Percentiles rank a stretch among this genome's conserved stretches.
These are phyloP conservation scores for Toxotes jaculatrix DNA, from an alignment of 2,113 vertebrate species.

Conservation along the genomic window DNA sequence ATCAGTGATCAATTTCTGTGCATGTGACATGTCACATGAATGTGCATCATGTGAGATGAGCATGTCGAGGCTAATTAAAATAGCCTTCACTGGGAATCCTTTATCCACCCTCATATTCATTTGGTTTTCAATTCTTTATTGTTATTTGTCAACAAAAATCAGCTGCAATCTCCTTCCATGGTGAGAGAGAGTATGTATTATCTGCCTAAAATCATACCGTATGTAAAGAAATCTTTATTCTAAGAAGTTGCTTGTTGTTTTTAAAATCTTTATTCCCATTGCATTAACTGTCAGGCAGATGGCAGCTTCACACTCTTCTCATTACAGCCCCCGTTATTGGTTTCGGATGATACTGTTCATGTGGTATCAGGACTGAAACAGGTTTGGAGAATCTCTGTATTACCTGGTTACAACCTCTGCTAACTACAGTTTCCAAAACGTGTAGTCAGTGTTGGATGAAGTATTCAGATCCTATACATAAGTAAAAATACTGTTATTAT, in stretches of 20 bases:
- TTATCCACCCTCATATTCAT: not conserved
- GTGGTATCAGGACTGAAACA: not conserved
- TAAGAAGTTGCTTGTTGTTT: not conserved
- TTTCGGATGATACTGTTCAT: not conserved
- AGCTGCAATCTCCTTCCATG: too few species aligned
- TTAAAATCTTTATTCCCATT: too few species aligned
- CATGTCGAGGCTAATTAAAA: constrained; percentile 18
- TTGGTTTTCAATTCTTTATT: not conserved
- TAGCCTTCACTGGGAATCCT: not conserved
- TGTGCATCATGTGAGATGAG: constrained; percentile 47
- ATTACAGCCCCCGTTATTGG: not conserved
- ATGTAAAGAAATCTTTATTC: not conserved
- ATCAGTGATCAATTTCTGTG: not conserved
- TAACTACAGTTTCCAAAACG: not conserved
- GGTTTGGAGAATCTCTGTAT: not conserved
- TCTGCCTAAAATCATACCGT: not conserved
- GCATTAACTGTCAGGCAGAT: not conserved
- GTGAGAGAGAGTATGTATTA: not conserved
- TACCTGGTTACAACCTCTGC: not conserved
- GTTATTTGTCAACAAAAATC: not conserved
- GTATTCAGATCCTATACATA: not conserved
- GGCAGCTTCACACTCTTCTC: not conserved
- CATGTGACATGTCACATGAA: constrained; percentile 50
- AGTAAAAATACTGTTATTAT: not conserved
- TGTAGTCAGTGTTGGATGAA: not conserved